A percentile compares a stretch with the other conserved stretches of the same genome.
These are phyloP conservation scores for Gadus chalcogrammus DNA, from an alignment of 2,113 vertebrate species.

Conservation along the genomic window DNA sequence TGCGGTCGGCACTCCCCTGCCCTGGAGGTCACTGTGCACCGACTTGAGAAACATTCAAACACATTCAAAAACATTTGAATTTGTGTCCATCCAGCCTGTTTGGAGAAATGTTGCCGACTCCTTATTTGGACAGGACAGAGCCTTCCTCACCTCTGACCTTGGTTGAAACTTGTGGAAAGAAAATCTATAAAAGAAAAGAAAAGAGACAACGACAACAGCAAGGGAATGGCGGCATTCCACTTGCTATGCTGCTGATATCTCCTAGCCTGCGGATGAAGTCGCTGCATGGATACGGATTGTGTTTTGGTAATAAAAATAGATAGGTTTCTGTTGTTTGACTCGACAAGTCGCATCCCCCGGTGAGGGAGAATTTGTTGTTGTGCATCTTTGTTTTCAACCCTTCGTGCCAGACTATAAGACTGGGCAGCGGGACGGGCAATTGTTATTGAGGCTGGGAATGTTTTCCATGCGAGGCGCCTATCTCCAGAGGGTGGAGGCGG, in stretches of 20 bases:
- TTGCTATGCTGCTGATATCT: constrained; percentile 10
- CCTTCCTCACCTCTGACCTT: constrained; percentile 61
- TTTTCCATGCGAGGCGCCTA: no score
- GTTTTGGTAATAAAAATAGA: background rate
- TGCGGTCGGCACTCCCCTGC: background rate
- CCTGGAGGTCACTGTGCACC: background rate
- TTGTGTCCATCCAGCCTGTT: constrained; percentile 25
- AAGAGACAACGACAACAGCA: constrained; percentile 15
- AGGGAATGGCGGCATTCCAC: no score
- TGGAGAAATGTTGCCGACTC: constrained; percentile 38
- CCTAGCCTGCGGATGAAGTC: background rate
- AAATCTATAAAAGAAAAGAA: constrained; percentile 65
- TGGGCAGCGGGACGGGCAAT: no score
- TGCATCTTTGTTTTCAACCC: no score
- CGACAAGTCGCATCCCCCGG: background rate
- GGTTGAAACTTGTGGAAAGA: constrained; percentile 33
- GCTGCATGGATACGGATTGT: background rate
- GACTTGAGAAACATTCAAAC: constrained; percentile 1
- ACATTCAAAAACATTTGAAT: constrained; percentile 24
- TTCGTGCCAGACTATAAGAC: no score
- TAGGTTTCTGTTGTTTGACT: background rate
- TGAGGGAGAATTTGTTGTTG: background rate
- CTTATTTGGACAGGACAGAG: constrained; percentile 56
- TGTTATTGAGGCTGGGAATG: no score
- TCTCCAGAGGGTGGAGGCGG: no score